phyloP scores from a whole-genome alignment of 2,113 vertebrate species.

The Phaethornis superciliosus region DNA sequence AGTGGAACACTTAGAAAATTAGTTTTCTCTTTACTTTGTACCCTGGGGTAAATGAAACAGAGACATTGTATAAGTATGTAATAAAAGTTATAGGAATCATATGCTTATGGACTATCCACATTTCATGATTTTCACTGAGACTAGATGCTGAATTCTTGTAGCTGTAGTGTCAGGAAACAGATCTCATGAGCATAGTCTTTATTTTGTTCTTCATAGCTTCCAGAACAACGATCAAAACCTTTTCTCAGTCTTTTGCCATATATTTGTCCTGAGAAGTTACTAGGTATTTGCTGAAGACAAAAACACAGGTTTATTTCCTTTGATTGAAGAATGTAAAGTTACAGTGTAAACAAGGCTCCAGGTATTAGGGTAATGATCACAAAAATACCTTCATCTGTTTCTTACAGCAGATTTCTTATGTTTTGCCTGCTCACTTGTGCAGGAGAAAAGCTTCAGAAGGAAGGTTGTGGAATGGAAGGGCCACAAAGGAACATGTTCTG shows the following conservation, averaged over 20 bases:
- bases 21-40: neutral
- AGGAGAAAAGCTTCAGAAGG: neutral
- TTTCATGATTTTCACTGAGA: neutral
- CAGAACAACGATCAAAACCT: slow-evolving; percentile 30
- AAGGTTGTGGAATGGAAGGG: neutral
- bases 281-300: neutral
- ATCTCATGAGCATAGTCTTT: neutral
- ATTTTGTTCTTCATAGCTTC: neutral
- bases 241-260: neutral
- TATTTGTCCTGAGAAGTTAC: slow-evolving; percentile 14
- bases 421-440: neutral
- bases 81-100: slow-evolving; percentile 22
- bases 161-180: slow-evolving; percentile 16
- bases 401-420: neutral
- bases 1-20: slow-evolving; percentile 6
- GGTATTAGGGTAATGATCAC: neutral
- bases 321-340: neutral
- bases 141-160: slow-evolving; percentile 3
- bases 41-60: neutral
- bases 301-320: neutral
- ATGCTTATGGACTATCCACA: neutral
- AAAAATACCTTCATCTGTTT: neutral
- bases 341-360: neutral
- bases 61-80: neutral
- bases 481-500: neutral